A percentile compares a stretch with the other conserved stretches of the same genome.
These are phyloP conservation scores for Nycticorax nycticorax DNA, from an alignment of 2,113 vertebrate species.

Conservation along the genomic window DNA sequence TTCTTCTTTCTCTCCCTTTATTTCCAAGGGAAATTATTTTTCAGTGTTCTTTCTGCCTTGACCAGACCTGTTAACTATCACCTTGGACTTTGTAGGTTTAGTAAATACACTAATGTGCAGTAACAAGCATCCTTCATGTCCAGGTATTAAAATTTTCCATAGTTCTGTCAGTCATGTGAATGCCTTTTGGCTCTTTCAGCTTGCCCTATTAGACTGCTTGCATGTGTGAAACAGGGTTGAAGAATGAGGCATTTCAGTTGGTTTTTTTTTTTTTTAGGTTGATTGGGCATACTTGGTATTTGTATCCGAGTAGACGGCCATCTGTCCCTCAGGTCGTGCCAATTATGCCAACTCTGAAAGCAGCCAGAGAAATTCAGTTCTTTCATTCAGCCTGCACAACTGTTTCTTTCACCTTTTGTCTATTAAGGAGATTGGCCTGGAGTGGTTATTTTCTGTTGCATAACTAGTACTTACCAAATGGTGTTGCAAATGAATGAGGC, in stretches of 20 bases:
- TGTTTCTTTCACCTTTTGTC: conserved; percentile 38
- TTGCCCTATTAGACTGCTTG: not conserved
- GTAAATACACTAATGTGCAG: not conserved
- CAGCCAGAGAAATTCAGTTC: not conserved
- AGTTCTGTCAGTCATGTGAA: not conserved
- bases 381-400: not conserved
- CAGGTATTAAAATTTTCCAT: not conserved
- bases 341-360: not conserved
- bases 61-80: not conserved
- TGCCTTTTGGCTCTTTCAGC: not conserved
- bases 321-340: conserved; percentile 35
- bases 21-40: not conserved
- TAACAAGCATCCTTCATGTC: not conserved
- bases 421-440: not conserved
- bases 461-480: not conserved
- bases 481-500: not conserved
- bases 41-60: not conserved
- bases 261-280: not conserved
- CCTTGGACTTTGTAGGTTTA: not conserved
- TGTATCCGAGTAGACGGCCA: conserved; percentile 5
- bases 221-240: not conserved
- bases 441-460: not conserved
- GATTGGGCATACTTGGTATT: not conserved
- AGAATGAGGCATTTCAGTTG: not conserved
- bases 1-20: not conserved